Evolutionary conservation across 1,140 invertebrate species (phyloP).

Genomic region (Elymnias hypermnestra): DNA sequence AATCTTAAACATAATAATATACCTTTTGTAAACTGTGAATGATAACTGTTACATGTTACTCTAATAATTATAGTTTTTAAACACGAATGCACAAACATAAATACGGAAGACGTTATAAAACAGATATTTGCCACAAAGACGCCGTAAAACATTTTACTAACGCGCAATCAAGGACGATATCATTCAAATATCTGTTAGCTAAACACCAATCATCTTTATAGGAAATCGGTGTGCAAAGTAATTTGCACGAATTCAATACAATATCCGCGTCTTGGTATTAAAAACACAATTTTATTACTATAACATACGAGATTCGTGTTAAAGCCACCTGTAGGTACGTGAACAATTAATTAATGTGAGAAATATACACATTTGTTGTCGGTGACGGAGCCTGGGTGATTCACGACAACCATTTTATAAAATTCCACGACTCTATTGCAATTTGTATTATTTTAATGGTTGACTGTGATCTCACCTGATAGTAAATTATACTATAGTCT

Average conservation of each 20-base stretch:
- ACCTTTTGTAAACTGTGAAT: no score
- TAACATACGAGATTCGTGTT: constrained; percentile 6
- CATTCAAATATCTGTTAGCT: background rate
- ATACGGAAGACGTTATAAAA: background rate
- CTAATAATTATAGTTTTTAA: no score
- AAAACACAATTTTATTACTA: constrained; percentile 7
- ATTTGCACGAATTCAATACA: constrained; percentile 12
- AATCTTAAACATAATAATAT: no score
- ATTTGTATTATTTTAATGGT: no score
- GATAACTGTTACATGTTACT: no score
- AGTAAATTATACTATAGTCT: no score
- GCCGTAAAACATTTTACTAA: constrained; percentile 4
- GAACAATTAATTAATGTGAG: constrained; percentile 40
- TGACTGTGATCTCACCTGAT: no score
- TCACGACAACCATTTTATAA: no score
- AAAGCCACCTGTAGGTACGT: constrained; percentile 8
- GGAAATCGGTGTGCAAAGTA: constrained; percentile 18
- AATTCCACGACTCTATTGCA: no score
- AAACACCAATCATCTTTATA: constrained; percentile 9
- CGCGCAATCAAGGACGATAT: constrained; percentile 6
- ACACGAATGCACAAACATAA: no score
- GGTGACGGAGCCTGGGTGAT: constrained; percentile 20
- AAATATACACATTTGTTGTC: constrained; percentile 18
- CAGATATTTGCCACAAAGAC: background rate
- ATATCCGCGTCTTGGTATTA: constrained; percentile 16